Percentiles rank a stretch among this genome's conserved stretches.
Conservation (phyloP, 2,888 invertebrate species). For the Lysandra coridon region DNA sequence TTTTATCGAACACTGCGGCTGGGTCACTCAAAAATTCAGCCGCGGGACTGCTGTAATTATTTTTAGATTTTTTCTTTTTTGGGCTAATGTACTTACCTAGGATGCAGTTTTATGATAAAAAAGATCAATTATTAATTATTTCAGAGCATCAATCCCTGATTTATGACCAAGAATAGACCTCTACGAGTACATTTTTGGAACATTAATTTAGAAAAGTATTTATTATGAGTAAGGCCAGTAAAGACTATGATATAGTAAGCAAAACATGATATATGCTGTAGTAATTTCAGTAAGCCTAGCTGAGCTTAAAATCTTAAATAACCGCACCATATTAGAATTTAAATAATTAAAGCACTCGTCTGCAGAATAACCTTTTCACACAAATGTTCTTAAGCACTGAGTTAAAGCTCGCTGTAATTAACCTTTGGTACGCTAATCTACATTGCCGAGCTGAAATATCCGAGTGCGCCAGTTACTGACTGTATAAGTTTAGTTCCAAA, state of each 20-base stretch:
- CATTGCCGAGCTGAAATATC: conserved; percentile 15
- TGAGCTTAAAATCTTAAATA: not conserved
- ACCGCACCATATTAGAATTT: not conserved
- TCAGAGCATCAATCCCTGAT: no score
- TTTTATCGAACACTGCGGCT: conserved; percentile 6
- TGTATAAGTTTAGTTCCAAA: conserved; percentile 2
- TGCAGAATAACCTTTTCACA: not conserved
- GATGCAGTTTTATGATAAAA: no score
- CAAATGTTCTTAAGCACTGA: conserved; percentile 14
- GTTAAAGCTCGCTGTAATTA: conserved; percentile 1
- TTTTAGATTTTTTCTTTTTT: not conserved
- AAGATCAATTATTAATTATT: no score
- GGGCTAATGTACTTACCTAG: not conserved
- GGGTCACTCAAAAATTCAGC: not conserved
- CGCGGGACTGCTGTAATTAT: not conserved
- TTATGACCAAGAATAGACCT: no score
- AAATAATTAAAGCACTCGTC: not conserved
- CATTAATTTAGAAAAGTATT: no score
- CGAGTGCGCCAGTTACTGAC: not conserved
- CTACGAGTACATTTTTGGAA: no score
- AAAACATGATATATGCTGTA: no score
- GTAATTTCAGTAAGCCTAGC: no score
- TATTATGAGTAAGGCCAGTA: no score
- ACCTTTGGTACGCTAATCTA: conserved; percentile 3
- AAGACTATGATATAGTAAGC: no score